phyloP scores from a whole-genome alignment of 2,113 vertebrate genomes.

The Labeo catla region DNA sequence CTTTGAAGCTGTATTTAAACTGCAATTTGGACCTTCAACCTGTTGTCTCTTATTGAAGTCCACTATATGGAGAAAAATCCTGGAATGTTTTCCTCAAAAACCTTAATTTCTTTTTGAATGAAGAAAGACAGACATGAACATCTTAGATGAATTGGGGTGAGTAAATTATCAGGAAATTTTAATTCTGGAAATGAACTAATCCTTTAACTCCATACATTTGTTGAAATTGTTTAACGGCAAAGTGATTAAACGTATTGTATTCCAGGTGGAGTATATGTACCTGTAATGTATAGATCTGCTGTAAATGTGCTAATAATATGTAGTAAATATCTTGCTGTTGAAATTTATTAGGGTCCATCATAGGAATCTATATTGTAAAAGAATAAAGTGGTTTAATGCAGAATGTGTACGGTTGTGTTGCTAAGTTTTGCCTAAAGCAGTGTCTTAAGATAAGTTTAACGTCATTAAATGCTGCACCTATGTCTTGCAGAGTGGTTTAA shows the following conservation, averaged over 20 bases:
- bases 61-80: too few species aligned
- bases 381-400: conserved; percentile 14
- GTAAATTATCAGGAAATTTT: too few species aligned
- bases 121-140: too few species aligned
- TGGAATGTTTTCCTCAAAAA: too few species aligned
- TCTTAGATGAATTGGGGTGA: too few species aligned
- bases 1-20: too few species aligned
- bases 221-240: neutral
- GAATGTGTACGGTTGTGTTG: neutral
- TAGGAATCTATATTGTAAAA: neutral
- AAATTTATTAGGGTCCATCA: neutral
- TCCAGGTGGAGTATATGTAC: neutral
- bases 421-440: neutral
- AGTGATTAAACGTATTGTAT: neutral
- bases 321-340: neutral
- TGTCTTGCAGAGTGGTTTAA: neutral
- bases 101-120: too few species aligned
- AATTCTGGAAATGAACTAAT: too few species aligned
- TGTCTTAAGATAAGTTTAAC: conserved; percentile 10
- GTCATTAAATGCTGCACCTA: conserved; percentile 2
- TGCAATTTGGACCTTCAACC: too few species aligned
- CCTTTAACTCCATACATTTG: neutral
- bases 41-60: too few species aligned
- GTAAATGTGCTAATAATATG: conserved; percentile 12
- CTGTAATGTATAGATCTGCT: neutral